Conservation (phyloP, 2,113 vertebrate genomes). For the Rhinopomastus cyanomelas region DNA sequence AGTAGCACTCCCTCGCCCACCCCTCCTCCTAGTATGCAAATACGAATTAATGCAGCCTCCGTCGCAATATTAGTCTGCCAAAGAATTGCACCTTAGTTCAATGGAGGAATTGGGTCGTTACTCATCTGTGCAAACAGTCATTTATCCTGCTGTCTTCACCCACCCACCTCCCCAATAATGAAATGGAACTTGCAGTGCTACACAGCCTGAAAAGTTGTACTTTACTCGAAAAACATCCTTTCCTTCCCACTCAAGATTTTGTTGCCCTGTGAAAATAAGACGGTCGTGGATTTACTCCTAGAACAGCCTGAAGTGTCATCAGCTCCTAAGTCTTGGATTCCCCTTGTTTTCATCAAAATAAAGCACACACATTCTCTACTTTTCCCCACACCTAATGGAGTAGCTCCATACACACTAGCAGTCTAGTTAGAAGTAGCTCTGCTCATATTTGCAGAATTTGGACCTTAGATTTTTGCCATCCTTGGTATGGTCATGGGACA, state of each 20-base stretch:
- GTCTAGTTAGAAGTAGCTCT: background rate
- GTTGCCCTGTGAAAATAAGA: background rate
- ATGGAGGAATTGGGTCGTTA: constrained; percentile 17
- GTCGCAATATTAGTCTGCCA: background rate
- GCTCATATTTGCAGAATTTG: background rate
- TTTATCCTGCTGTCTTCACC: constrained; percentile 5
- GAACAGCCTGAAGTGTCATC: background rate
- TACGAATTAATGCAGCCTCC: constrained; percentile 25
- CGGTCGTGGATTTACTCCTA: background rate
- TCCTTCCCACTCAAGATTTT: background rate
- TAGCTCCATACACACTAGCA: background rate
- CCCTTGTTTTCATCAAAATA: background rate
- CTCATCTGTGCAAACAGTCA: background rate
- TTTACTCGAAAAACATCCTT: background rate
- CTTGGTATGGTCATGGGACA: background rate
- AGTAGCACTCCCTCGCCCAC: background rate
- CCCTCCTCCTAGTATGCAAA: constrained; percentile 15
- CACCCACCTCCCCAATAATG: constrained; percentile 3
- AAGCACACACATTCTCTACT: background rate
- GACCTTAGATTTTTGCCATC: background rate
- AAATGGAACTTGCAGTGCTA: background rate
- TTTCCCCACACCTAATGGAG: background rate
- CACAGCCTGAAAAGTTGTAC: background rate
- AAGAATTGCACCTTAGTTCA: constrained; percentile 29
- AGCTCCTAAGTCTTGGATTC: background rate